Evolutionary conservation across 2,113 vertebrate species (phyloP).

Genomic region (Anser cygnoides): DNA sequence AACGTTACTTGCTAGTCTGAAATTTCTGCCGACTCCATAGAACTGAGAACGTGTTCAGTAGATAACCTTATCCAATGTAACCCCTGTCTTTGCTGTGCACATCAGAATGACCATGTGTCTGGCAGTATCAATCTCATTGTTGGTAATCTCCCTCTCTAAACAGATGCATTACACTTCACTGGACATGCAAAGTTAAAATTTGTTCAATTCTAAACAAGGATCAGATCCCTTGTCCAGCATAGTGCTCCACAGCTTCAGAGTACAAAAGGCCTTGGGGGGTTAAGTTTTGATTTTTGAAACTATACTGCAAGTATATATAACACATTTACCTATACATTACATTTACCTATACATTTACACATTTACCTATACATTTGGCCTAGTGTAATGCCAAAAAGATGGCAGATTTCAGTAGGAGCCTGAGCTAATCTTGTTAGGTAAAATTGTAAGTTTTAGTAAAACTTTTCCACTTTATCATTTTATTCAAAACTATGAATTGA

Average conservation of each 20-base stretch:
- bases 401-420: not conserved
- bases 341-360: not conserved
- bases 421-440: not conserved
- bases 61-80: not conserved
- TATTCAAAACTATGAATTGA: not conserved
- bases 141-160: not conserved
- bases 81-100: not conserved
- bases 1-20: not conserved
- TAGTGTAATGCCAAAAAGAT: fast-evolving
- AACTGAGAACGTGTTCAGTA: not conserved
- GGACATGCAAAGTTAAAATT: not conserved
- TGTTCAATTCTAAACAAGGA: not conserved
- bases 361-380: not conserved
- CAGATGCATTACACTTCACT: not conserved
- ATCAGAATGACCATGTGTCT: too few species aligned
- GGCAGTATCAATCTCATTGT: not conserved
- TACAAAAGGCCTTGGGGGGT: not conserved
- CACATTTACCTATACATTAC: not conserved
- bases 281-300: not conserved
- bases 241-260: not conserved
- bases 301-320: not conserved
- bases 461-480: not conserved
- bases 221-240: not conserved
- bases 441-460: not conserved
- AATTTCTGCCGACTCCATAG: not conserved